Conservation (phyloP, 2,113 vertebrate species). For the Lycaon pictus region DNA sequence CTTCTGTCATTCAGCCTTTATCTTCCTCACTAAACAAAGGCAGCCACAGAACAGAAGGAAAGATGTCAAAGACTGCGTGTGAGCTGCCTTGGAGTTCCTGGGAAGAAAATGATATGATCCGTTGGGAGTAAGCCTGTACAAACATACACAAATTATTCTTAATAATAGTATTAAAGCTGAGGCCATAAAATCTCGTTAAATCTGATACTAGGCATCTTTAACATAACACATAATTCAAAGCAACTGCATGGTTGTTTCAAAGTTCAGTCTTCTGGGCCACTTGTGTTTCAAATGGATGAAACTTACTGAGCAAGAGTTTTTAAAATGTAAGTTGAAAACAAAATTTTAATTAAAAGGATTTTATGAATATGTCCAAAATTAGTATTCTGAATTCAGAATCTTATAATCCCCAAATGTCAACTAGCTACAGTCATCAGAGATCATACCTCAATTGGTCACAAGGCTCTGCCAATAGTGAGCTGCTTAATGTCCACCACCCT, state of each 20-base stretch:
- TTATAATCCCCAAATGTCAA: neutral
- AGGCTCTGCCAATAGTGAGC: neutral
- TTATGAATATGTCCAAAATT: neutral
- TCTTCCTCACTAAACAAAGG: neutral
- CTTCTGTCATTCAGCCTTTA: neutral
- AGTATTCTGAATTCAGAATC: neutral
- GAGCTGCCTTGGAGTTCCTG: neutral
- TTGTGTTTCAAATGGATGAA: conserved; percentile 20
- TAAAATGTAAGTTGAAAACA: neutral
- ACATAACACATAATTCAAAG: conserved; percentile 33
- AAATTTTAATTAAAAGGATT: neutral
- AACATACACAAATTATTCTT: conserved; percentile 54
- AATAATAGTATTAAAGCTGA: conserved; percentile 50
- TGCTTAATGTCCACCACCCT: neutral
- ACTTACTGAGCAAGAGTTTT: neutral
- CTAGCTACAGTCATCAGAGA: neutral
- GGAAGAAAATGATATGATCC: conserved; percentile 28
- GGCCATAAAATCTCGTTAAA: conserved; percentile 28
- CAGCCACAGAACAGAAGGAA: neutral
- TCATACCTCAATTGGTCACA: neutral
- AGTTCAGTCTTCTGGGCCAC: neutral
- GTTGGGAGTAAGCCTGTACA: conserved; percentile 19
- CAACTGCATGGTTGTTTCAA: conserved; percentile 51
- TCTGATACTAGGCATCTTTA: conserved; percentile 40
- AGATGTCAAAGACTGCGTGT: neutral